Base-by-base conservation (phyloP, 2,797 vertebrate species). In the Manis crassicaudata region DNA sequence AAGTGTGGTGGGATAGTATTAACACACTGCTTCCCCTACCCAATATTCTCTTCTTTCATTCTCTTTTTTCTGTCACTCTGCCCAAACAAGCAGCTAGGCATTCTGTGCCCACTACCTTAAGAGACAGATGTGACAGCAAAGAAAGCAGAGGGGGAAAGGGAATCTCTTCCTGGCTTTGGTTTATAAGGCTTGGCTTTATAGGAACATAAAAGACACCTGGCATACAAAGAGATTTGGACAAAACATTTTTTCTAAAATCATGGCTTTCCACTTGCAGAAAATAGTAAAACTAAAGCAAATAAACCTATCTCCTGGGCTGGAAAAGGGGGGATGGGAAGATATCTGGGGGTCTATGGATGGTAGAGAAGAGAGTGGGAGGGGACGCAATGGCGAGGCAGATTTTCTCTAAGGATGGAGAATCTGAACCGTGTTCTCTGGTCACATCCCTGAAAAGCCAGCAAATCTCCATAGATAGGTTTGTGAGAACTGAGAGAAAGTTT, bases 201-300 rank as follows among this genome's bases (percentile, higher is more conserved):
- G 32, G 17, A 86, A 50, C n/a, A 58, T 52, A 81, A 72, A 86
- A 97, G 54, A 68, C 7, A n/a, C 18, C 83, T 65, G 21, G 35
- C 32, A 17, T 35, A 89, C 43, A 56, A 86, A 92, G 43, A 95
- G 72, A 93, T 67, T 72, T 77, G 46, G 17, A 65, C 75, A 92
- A 85, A 95, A 72, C 54, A 62, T 62, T 60, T 92, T 92, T 68
- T 81, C 0, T 68, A 88, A 81, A 56, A 70, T 20, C 17, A 52
- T 77, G 27, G 11, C 37, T 82, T 94, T 90, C 54, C 40, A 68
- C 37, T 93, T 14, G 29, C 60, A 68, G 73, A 43, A 65, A 65
- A 87, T 76, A 72, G 1, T n/a, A 79, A 72, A 14, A 46, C 58
- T 23, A 43, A 65, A 52, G 9, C 2, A 82, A 81, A 91, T 27